Conservation (phyloP, 2,113 vertebrate species). For the Xenopus tropicalis region UCB_Xtro_10.0 CM004447.2:1362001-1362500, state of each 20-base stretch:
- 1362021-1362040: too few species aligned
- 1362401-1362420: slow-evolving; percentile 86
- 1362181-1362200: too few species aligned
- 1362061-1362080: too few species aligned
- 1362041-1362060: too few species aligned
- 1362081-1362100: too few species aligned
- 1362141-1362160: too few species aligned
- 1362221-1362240: slow-evolving; percentile 94
- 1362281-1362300: slow-evolving; percentile 84
- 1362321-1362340: slow-evolving; percentile 79
- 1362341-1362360: slow-evolving; percentile 84
- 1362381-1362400: slow-evolving; percentile 75
- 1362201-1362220: slow-evolving; percentile 83
- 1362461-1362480: too few species aligned
- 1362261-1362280: slow-evolving; percentile 84
- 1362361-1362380: slow-evolving; percentile 88
- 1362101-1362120: too few species aligned
- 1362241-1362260: slow-evolving; percentile 83
- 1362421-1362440: slow-evolving; percentile 92
- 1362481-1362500: background rate
- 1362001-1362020: too few species aligned
- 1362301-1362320: slow-evolving; percentile 91
- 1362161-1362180: too few species aligned
- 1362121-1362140: too few species aligned
- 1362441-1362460: slow-evolving; percentile 67